Evolutionary conservation across 1,140 invertebrate species (phyloP).

Genomic region (Limonius californicus): DNA sequence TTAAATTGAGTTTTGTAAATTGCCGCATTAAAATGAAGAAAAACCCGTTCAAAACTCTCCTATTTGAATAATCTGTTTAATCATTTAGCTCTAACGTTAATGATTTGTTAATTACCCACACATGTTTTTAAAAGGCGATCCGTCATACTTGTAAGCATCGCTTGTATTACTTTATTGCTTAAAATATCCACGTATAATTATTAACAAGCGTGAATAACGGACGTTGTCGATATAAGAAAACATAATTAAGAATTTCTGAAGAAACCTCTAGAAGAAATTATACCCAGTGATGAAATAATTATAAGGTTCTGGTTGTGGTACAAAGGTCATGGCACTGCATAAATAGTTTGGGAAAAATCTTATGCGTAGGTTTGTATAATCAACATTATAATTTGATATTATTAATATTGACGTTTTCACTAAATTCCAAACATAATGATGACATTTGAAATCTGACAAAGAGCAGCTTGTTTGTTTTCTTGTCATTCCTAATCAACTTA

Average conservation of each 20-base stretch:
- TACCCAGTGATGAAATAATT: background rate
- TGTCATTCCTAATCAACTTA: background rate
- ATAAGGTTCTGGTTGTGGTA: background rate
- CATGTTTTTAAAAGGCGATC: background rate
- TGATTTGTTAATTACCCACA: background rate
- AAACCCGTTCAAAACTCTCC: background rate
- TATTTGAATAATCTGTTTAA: background rate
- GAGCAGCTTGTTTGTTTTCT: background rate
- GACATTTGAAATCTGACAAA: background rate
- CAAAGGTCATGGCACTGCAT: background rate
- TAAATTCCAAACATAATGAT: background rate
- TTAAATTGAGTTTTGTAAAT: background rate
- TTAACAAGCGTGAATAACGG: background rate
- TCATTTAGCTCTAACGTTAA: background rate
- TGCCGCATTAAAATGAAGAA: background rate
- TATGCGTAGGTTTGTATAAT: background rate
- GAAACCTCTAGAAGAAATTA: background rate
- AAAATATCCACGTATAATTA: background rate
- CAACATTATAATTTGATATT: background rate
- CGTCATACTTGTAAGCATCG: background rate
- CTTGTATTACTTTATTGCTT: background rate
- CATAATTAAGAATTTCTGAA: background rate
- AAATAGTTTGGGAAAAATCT: background rate
- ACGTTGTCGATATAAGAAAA: background rate
- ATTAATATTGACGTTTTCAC: background rate